phyloP scores from a whole-genome alignment of 2,888 invertebrate species.

The Archips crataeganus region DNA sequence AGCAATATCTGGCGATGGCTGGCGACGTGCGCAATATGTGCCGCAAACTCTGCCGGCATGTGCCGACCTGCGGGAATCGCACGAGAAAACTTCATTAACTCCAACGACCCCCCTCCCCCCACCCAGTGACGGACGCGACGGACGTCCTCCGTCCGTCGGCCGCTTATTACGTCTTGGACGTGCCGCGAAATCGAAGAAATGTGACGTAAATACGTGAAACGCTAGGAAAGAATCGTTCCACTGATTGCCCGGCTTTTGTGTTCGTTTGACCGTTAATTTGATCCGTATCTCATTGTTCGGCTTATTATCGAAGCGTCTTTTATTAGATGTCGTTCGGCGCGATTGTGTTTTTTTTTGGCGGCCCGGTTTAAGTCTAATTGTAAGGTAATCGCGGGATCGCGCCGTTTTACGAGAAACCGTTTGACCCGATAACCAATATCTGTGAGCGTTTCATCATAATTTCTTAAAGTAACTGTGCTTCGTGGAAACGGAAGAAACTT shows the following conservation, averaged over 20 bases:
- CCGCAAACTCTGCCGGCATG: slow-evolving; percentile 81
- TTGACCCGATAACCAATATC: slow-evolving; percentile 19
- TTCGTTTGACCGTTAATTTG: slow-evolving; percentile 82
- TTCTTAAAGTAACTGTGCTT: slow-evolving; percentile 4
- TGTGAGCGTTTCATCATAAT: slow-evolving; percentile 9
- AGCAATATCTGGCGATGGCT: slow-evolving; percentile 79
- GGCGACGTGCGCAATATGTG: slow-evolving; percentile 82
- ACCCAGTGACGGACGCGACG: slow-evolving; percentile 62
- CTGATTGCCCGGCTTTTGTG: slow-evolving; percentile 81
- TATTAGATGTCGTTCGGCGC: slow-evolving; percentile 60
- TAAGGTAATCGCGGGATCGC: slow-evolving; percentile 38
- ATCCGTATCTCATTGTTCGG: slow-evolving; percentile 77
- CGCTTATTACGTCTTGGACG: slow-evolving; percentile 84
- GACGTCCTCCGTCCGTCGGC: slow-evolving; percentile 73
- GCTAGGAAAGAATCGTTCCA: slow-evolving; percentile 75
- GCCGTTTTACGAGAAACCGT: slow-evolving; percentile 34
- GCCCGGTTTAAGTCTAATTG: slow-evolving; percentile 41
- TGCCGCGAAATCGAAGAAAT: slow-evolving; percentile 86
- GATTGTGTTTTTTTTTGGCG: slow-evolving; percentile 49
- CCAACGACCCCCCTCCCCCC: slow-evolving; percentile 67
- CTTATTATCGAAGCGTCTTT: slow-evolving; percentile 77
- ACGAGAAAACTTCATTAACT: slow-evolving; percentile 86
- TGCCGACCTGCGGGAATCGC: slow-evolving; percentile 86
- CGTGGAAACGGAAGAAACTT: neutral
- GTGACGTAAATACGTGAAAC: slow-evolving; percentile 82